phyloP scores from a whole-genome alignment of 2,113 vertebrate species.

The Seriola dumerili region DNA sequence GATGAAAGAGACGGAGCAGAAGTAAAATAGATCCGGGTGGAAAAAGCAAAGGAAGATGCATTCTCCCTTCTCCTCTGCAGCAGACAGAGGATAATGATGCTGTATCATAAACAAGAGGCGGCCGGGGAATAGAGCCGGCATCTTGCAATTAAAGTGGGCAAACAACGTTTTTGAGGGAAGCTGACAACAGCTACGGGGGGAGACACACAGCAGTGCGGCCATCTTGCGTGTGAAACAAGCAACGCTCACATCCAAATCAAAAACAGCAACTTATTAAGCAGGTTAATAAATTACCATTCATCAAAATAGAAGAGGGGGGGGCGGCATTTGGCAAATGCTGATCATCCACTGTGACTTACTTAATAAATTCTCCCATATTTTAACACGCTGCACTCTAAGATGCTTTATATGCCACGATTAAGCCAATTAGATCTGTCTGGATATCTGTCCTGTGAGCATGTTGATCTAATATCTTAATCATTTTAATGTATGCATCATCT shows the following conservation, averaged over 20 bases:
- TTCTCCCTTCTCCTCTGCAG: slow-evolving; percentile 30
- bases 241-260: slow-evolving; percentile 15
- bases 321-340: slow-evolving; percentile 40
- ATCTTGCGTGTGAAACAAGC: slow-evolving; percentile 12
- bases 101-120: slow-evolving; percentile 72
- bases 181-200: slow-evolving; percentile 35
- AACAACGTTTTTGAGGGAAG: slow-evolving; percentile 63
- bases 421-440: slow-evolving; percentile 37
- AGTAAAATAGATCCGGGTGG: slow-evolving; percentile 68
- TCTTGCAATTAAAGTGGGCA: slow-evolving; percentile 79
- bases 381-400: slow-evolving; percentile 7
- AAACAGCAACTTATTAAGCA: slow-evolving; percentile 17
- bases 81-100: slow-evolving; percentile 70
- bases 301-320: slow-evolving; percentile 23
- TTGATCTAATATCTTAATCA: slow-evolving; percentile 28
- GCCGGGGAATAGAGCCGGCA: slow-evolving; percentile 69
- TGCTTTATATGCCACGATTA: slow-evolving; percentile 32
- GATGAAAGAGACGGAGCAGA: slow-evolving; percentile 73
- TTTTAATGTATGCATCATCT: slow-evolving; percentile 49
- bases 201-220: slow-evolving; percentile 9
- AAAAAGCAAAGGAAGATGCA: slow-evolving; percentile 46
- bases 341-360: slow-evolving; percentile 61
- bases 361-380: slow-evolving; percentile 46
- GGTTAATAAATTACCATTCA: slow-evolving; percentile 39
- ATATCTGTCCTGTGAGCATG: slow-evolving; percentile 20